Percentiles rank a stretch among this genome's conserved stretches.
phyloP scores from a whole-genome alignment of 2,113 vertebrate species.

The Canis aureus region DNA sequence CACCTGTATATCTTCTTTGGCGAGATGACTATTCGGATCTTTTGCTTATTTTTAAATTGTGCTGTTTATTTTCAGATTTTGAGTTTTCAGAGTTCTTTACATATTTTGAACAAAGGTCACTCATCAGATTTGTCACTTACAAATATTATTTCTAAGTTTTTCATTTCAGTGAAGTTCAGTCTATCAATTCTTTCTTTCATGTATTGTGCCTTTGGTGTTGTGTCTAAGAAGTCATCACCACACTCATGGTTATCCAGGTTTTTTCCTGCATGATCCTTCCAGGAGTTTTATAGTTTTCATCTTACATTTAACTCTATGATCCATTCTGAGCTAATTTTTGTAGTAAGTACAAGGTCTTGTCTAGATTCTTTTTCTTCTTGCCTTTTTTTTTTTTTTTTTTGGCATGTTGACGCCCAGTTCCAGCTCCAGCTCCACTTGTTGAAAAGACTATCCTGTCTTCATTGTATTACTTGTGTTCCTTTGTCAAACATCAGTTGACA shows the following conservation, averaged over 20 bases:
- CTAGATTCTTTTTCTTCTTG: too few species aligned
- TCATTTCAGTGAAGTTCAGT: not conserved
- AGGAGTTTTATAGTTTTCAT: not conserved
- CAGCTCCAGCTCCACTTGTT: not conserved
- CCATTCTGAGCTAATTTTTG: not conserved
- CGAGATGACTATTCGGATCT: not conserved
- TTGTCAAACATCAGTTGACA: not conserved
- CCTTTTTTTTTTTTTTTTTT: not conserved
- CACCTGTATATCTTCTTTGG: not conserved
- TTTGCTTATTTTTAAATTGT: not conserved
- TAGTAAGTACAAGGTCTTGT: not conserved
- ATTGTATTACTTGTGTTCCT: not conserved
- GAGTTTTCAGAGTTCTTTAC: not conserved
- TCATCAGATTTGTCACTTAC: not conserved
- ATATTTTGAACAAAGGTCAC: not conserved
- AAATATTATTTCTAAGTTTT: not conserved
- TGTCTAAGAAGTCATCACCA: not conserved
- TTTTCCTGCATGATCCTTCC: not conserved
- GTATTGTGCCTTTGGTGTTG: not conserved
- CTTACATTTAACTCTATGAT: not conserved
- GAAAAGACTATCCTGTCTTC: not conserved
- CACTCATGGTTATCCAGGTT: not conserved
- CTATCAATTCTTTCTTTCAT: not conserved
- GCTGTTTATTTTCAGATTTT: not conserved
- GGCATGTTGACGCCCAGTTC: not conserved